A percentile compares a stretch with the other conserved stretches of the same genome.
Conservation (phyloP, 2,113 vertebrate genomes). For the Machaerirhynchus nigripectus region DNA sequence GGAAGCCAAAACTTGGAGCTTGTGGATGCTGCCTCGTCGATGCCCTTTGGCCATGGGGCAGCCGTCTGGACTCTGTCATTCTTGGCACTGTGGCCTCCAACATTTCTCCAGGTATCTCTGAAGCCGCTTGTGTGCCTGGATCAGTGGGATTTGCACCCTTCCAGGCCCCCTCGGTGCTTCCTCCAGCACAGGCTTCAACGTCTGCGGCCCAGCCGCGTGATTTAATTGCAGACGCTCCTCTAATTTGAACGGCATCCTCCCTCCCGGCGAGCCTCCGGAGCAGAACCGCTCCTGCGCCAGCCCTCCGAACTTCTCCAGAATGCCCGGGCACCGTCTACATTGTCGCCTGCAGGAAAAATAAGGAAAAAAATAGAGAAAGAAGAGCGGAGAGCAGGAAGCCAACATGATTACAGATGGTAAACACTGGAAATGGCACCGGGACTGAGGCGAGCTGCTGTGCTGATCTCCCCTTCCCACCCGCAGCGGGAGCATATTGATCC, state of each 20-base stretch:
- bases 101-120: background rate
- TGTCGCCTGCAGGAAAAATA: background rate
- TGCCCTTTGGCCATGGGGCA: rapidly evolving
- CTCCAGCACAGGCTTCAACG: background rate
- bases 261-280: background rate
- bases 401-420: conserved; percentile 13
- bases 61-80: rapidly evolving
- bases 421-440: conserved; percentile 32
- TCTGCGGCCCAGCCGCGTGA: background rate
- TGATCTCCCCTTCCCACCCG: background rate
- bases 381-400: background rate
- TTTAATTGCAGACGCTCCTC: background rate
- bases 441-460: background rate
- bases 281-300: background rate
- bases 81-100: rapidly evolving
- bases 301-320: background rate
- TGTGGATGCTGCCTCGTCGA: rapidly evolving
- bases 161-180: rapidly evolving
- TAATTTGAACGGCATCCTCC: background rate
- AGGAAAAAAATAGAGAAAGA: background rate
- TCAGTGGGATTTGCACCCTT: background rate
- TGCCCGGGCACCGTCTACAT: background rate
- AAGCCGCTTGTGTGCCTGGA: background rate
- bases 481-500: background rate
- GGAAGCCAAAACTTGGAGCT: background rate